Conservation (phyloP, 2,797 vertebrate species). For the Gadopsis bispinosus region DNA sequence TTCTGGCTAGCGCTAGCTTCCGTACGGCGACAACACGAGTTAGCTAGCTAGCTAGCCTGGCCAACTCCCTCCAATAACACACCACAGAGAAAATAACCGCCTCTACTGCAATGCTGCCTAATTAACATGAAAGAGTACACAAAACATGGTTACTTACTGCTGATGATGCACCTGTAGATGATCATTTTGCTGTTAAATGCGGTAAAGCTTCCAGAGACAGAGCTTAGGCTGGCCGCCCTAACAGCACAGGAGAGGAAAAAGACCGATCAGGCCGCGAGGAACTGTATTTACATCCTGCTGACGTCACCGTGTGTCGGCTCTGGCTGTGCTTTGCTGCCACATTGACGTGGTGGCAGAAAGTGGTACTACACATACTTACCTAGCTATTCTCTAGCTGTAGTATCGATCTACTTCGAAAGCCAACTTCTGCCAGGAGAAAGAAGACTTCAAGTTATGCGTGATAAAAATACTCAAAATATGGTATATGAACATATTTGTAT, state of each 20-base stretch:
- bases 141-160: constrained; percentile 14
- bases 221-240: constrained; percentile 38
- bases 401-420: no score
- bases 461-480: no score
- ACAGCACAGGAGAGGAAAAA: constrained; percentile 66
- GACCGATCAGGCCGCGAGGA: constrained; percentile 53
- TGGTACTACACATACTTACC: constrained; percentile 20
- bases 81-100: background rate
- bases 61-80: background rate
- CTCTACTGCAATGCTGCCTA: fast-evolving
- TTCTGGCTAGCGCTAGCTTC: constrained; percentile 17
- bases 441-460: no score
- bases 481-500: no score
- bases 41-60: constrained; percentile 23
- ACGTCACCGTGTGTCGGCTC: constrained; percentile 63
- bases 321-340: constrained; percentile 31
- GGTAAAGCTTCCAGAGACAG: constrained; percentile 41
- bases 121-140: fast-evolving
- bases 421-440: no score
- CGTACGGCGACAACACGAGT: constrained; percentile 44
- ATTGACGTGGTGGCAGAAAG: background rate
- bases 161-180: constrained; percentile 74
- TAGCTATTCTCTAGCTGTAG: no score
- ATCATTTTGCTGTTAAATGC: constrained; percentile 70
- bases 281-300: constrained; percentile 64